Percentiles rank a stretch among this genome's conserved stretches.
Evolutionary conservation across 2,797 vertebrate species (phyloP).

Genomic region (Oreortyx pictus): DNA sequence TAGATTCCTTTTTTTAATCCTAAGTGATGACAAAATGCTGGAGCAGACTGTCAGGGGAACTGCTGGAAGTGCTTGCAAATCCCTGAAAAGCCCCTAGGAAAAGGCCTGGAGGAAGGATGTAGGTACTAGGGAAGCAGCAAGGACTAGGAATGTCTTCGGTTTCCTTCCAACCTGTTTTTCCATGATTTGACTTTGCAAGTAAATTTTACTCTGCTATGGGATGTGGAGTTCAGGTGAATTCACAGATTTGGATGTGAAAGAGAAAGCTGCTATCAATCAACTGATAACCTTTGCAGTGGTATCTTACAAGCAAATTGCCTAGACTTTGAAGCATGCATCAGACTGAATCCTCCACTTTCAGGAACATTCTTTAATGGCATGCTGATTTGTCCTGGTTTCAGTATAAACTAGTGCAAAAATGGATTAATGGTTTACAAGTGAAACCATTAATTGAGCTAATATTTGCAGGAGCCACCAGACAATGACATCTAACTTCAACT

Average conservation of each 20-base stretch:
- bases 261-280: not conserved
- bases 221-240: not conserved
- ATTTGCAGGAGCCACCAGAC: not conserved
- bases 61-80: not conserved
- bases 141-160: not conserved
- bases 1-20: not conserved
- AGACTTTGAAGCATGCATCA: not conserved
- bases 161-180: not conserved
- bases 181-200: not conserved
- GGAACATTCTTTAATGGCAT: not conserved
- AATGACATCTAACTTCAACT: not conserved
- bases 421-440: not conserved
- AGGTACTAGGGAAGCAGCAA: not conserved
- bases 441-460: not conserved
- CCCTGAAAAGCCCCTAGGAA: not conserved
- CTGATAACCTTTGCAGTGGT: not conserved
- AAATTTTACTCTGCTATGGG: not conserved
- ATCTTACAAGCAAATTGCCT: not conserved
- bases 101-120: not conserved
- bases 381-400: not conserved
- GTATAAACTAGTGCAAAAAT: not conserved
- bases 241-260: fast-evolving
- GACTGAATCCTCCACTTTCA: not conserved
- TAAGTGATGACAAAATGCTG: not conserved
- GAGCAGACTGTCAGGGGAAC: not conserved